Percentiles rank a stretch among this genome's conserved stretches.
These are phyloP conservation scores for Sebastes kiyomatsui DNA, from an alignment of 2,797 vertebrate species.

Conservation along the genomic window DNA sequence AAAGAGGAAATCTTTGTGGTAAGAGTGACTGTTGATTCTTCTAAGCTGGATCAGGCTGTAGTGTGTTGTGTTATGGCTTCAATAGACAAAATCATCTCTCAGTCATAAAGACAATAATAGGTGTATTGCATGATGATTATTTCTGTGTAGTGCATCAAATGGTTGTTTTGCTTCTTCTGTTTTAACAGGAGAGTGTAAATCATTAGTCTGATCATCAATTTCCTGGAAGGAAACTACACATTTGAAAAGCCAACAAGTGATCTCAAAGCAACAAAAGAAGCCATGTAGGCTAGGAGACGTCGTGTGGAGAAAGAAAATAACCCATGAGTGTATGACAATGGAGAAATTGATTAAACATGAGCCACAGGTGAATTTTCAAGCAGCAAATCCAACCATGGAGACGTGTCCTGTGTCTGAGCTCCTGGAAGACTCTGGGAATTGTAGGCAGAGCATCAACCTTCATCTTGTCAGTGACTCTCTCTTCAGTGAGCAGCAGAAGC, in stretches of 20 bases:
- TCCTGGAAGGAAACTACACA: not conserved
- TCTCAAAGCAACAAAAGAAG: not conserved
- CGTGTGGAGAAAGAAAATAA: not conserved
- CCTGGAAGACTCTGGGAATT: conserved; percentile 38
- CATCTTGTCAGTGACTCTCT: conserved; percentile 41
- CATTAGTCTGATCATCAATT: not conserved
- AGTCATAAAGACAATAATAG: not conserved
- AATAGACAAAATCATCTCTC: not conserved
- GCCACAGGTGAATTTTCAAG: not conserved
- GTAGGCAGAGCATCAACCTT: conserved; percentile 6
- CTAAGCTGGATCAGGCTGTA: not conserved
- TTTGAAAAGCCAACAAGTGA: not conserved
- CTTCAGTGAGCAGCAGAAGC: conserved; percentile 76
- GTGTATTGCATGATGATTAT: not conserved
- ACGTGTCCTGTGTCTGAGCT: not conserved
- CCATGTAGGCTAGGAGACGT: not conserved
- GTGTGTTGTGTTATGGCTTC: not conserved
- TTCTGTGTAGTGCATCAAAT: not conserved
- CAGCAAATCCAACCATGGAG: not conserved
- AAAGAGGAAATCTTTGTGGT: conserved; percentile 2
- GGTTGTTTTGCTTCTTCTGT: not conserved
- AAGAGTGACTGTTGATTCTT: conserved; percentile 3
- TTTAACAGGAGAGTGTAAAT: not conserved
- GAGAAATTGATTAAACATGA: conserved; percentile 1
- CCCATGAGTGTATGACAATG: not conserved